These are phyloP conservation scores for Gadus macrocephalus DNA, from an alignment of 2,113 vertebrate genomes.

Conservation along the genomic window DNA sequence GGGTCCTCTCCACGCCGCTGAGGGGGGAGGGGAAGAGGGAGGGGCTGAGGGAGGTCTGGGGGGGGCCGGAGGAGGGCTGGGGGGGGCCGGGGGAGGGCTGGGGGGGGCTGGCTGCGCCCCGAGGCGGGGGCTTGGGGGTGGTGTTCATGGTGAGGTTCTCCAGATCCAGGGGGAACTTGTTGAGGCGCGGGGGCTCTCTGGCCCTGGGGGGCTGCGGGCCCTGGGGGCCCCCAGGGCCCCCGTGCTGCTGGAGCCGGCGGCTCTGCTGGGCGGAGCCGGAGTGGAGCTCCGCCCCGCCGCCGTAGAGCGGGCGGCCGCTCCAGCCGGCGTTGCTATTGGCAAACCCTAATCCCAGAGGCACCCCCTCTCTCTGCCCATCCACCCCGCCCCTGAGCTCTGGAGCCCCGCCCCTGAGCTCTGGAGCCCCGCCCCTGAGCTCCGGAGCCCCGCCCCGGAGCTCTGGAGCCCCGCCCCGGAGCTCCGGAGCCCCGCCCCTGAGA, in stretches of 20 bases:
- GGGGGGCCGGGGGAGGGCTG: constrained; percentile 36
- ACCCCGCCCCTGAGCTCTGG: constrained; percentile 36
- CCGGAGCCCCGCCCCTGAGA: constrained; percentile 28
- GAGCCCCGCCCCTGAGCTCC: constrained; percentile 39
- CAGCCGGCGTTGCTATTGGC: constrained; percentile 36
- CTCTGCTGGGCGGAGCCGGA: constrained; percentile 40
- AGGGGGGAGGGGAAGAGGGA: too few species aligned
- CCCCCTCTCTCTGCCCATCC: constrained; percentile 48
- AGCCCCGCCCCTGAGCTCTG: constrained; percentile 37
- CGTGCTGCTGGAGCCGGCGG: constrained; percentile 16
- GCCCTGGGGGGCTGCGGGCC: constrained; percentile 28
- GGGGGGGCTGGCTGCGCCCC: constrained; percentile 10
- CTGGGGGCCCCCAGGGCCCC: constrained; percentile 1
- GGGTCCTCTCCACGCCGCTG: constrained; percentile 4
- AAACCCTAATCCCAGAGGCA: constrained; percentile 53
- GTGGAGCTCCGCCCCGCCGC: constrained; percentile 50
- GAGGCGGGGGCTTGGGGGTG: constrained; percentile 19
- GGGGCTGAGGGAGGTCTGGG: too few species aligned
- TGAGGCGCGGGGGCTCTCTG: constrained; percentile 61
- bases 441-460: constrained; percentile 32
- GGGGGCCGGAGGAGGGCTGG: not conserved
- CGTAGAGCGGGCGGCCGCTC: constrained; percentile 47
- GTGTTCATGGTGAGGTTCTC: constrained; percentile 54
- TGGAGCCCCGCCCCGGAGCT: constrained; percentile 35
- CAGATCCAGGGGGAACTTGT: constrained; percentile 65